Evolutionary conservation across 2,113 vertebrate species (phyloP).

Genomic region (Leucoraja erinaceus): DNA sequence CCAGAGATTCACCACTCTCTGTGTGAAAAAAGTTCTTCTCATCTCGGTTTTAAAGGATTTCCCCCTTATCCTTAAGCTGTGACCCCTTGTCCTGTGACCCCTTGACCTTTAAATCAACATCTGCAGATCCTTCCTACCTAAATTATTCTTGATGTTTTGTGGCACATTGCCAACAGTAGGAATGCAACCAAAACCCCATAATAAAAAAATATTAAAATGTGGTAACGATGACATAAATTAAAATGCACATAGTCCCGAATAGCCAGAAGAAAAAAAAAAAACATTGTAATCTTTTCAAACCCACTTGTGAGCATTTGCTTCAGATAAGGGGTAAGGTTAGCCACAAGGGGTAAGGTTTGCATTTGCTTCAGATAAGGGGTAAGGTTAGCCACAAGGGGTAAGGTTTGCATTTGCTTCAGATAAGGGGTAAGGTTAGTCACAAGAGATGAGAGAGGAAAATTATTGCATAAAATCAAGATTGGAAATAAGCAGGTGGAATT

Average conservation of each 20-base stretch:
- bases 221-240: background rate
- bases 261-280: background rate
- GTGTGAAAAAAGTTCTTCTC: no score
- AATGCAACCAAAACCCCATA: background rate
- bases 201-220: background rate
- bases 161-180: background rate
- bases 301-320: background rate
- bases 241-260: background rate
- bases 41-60: no score
- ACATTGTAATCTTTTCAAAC: background rate
- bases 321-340: background rate
- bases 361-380: background rate
- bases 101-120: no score
- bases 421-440: no score
- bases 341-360: no score
- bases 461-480: background rate
- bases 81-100: no score
- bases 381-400: no score
- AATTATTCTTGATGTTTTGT: background rate
- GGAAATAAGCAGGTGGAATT: background rate
- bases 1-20: no score
- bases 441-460: background rate
- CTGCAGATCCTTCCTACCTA: no score
- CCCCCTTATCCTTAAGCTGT: no score
- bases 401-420: background rate